A percentile compares a stretch with the other conserved stretches of the same genome.
phyloP scores from a whole-genome alignment of 1,140 invertebrate genomes.

The Bombus polaris region DNA sequence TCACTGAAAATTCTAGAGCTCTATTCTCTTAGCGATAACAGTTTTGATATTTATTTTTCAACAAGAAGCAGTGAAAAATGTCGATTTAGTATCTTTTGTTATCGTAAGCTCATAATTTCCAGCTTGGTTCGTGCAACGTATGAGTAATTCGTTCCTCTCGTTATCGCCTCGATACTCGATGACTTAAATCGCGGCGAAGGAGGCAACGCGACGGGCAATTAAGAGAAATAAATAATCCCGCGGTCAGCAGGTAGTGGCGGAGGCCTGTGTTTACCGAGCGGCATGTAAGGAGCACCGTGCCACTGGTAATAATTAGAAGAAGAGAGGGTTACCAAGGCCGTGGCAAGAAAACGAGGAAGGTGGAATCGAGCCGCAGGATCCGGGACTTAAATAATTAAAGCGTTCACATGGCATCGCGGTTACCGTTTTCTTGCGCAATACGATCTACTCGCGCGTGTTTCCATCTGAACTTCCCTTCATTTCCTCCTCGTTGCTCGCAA shows the following conservation, averaged over 20 bases:
- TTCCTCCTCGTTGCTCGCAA: conserved; percentile 16
- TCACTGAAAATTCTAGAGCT: no score
- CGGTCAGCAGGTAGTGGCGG: conserved; percentile 19
- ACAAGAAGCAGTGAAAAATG: no score
- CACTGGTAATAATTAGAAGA: conserved; percentile 62
- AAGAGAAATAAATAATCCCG: conserved; percentile 56
- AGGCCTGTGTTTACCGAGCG: conserved; percentile 34
- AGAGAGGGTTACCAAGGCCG: conserved; percentile 46
- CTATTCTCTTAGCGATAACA: no score
- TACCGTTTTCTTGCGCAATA: conserved; percentile 67
- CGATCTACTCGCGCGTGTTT: conserved; percentile 56
- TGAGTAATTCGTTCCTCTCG: no score
- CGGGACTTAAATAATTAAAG: conserved; percentile 73
- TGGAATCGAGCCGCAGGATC: conserved; percentile 62
- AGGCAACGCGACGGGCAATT: conserved; percentile 28
- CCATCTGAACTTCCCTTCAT: conserved; percentile 47
- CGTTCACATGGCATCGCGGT: conserved; percentile 57
- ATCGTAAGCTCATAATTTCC: neutral
- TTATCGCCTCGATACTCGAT: neutral
- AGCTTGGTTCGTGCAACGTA: neutral
- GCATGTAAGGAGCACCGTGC: conserved; percentile 52
- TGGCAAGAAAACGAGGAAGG: conserved; percentile 58
- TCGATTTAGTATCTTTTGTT: neutral
- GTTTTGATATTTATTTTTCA: no score
- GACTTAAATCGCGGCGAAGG: neutral